These are phyloP conservation scores for Solea senegalensis DNA, from an alignment of 2,113 vertebrate genomes.

Conservation along the genomic window DNA sequence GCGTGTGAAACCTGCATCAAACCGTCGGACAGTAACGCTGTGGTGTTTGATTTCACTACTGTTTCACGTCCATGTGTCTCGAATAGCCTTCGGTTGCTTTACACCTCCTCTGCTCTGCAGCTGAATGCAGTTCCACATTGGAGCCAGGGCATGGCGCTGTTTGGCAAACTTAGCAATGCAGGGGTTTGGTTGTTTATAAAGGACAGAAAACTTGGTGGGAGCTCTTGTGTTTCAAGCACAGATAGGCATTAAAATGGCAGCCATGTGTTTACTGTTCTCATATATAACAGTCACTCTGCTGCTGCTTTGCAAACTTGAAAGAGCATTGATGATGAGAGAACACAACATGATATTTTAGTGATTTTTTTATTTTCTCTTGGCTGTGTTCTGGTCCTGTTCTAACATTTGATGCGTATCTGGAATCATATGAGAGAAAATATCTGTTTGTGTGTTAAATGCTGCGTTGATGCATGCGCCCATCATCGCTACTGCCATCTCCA, in stretches of 20 bases:
- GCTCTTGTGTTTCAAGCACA: slow-evolving; percentile 43
- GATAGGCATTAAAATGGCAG: slow-evolving; percentile 68
- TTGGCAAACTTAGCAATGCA: slow-evolving; percentile 36
- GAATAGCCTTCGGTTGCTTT: no score
- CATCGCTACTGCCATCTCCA: slow-evolving; percentile 41
- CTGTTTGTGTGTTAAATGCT: slow-evolving; percentile 30
- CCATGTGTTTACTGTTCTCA: slow-evolving; percentile 31
- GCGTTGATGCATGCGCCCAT: slow-evolving; percentile 31
- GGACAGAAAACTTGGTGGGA: slow-evolving; percentile 54
- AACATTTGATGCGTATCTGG: not conserved
- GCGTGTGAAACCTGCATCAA: no score
- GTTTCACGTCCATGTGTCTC: not conserved
- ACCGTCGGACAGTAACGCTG: not conserved
- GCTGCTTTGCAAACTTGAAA: not conserved
- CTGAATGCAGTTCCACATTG: slow-evolving; percentile 9
- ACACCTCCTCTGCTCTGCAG: no score
- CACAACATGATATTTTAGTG: no score
- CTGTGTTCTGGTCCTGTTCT: not conserved
- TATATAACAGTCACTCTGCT: not conserved
- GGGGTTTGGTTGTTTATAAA: slow-evolving; percentile 31
- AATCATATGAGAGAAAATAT: not conserved
- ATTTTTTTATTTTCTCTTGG: not conserved
- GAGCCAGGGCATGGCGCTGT: slow-evolving; percentile 52
- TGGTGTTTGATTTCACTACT: not conserved
- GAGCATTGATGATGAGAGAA: not conserved